A percentile compares a stretch with the other conserved stretches of the same genome.
These are phyloP conservation scores for Erpornis zantholeuca DNA, from an alignment of 2,113 vertebrate genomes.

Conservation along the genomic window DNA sequence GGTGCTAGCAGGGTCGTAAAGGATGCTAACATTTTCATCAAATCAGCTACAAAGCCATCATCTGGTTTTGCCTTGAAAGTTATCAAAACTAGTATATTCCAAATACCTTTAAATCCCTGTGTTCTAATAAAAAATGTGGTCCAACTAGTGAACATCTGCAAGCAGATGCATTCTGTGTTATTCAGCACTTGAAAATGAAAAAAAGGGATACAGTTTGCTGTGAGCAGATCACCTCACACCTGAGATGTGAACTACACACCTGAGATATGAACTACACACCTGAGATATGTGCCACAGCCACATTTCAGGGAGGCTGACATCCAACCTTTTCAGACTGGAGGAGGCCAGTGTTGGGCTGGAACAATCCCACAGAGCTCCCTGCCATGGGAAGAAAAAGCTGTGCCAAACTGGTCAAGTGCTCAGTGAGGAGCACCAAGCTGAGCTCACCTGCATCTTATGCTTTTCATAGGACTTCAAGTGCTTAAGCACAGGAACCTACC, in stretches of 20 bases:
- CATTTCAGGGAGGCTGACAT: neutral
- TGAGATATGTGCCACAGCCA: too few species aligned
- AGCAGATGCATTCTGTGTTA: neutral
- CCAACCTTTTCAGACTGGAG: neutral
- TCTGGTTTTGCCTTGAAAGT: neutral
- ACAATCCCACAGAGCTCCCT: neutral
- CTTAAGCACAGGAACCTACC: conserved; percentile 19
- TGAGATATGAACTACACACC: neutral
- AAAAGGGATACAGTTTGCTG: neutral
- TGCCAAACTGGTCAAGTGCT: neutral
- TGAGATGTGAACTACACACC: neutral
- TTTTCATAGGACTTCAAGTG: neutral
- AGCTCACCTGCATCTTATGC: neutral
- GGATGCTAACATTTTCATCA: neutral
- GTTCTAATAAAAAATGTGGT: neutral
- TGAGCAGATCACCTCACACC: neutral
- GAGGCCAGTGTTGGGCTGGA: neutral
- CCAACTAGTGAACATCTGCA: neutral
- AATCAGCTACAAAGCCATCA: neutral
- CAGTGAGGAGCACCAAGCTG: neutral
- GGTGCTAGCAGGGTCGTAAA: neutral
- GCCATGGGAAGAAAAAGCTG: neutral
- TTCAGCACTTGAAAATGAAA: neutral
- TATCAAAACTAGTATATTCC: neutral
- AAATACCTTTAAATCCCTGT: neutral